Evolutionary conservation across 2,113 vertebrate genomes (phyloP).

Genomic region (Lagopus leucura): DNA sequence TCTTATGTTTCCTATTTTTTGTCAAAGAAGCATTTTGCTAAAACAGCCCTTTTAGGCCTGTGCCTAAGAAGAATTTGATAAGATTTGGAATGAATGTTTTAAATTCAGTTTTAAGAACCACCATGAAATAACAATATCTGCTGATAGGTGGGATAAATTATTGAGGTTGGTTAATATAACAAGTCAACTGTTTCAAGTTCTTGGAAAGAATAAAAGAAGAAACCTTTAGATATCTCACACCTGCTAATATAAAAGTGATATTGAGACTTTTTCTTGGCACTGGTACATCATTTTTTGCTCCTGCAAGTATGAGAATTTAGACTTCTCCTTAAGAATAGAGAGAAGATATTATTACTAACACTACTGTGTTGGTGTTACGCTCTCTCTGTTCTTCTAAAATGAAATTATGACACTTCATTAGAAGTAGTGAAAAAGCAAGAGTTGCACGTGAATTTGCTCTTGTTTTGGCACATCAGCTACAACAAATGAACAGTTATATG

Average conservation of each 20-base stretch:
- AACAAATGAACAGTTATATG: neutral
- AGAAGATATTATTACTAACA: neutral
- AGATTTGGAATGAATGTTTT: neutral
- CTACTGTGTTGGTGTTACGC: neutral
- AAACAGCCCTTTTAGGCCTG: neutral
- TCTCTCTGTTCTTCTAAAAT: neutral
- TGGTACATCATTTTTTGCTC: neutral
- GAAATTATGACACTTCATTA: neutral
- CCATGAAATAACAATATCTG: neutral
- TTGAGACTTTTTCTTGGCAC: neutral
- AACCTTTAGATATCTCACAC: neutral
- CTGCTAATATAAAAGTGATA: neutral
- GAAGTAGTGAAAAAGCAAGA: neutral
- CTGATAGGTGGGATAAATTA: neutral
- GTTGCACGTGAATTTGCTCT: neutral
- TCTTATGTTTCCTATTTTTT: neutral
- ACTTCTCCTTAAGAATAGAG: neutral
- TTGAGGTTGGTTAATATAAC: neutral
- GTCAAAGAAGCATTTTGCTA: neutral
- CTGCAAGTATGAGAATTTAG: neutral
- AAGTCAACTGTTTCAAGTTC: neutral
- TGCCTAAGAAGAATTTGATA: neutral
- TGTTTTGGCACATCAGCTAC: neutral
- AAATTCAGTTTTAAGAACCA: neutral
- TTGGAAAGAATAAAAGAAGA: neutral